Evolutionary conservation across 2,888 invertebrate species (phyloP).

Genomic region (Drosophila phalerata): DNA sequence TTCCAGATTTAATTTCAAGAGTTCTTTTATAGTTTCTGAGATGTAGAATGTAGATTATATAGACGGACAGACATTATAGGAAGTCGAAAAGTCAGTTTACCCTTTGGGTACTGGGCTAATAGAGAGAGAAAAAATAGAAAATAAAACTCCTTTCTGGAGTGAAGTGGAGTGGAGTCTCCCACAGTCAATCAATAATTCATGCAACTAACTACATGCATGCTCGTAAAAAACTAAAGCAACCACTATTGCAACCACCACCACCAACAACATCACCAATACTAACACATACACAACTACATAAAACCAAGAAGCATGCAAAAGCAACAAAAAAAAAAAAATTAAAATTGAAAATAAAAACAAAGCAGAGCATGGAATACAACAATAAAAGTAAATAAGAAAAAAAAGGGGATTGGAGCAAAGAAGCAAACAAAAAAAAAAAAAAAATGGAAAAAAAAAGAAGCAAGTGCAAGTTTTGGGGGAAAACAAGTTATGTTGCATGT

Average conservation of each 20-base stretch:
- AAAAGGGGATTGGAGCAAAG: slow-evolving; percentile 16
- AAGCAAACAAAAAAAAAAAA: background rate
- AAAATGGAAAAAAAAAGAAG: slow-evolving; percentile 7
- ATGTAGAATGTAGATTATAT: no score
- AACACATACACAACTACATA: slow-evolving; percentile 21
- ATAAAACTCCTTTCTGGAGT: background rate
- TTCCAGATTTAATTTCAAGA: no score
- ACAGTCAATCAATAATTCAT: slow-evolving; percentile 74
- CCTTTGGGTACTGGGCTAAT: background rate
- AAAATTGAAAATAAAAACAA: background rate
- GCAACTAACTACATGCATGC: slow-evolving; percentile 64
- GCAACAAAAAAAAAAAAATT: slow-evolving; percentile 11
- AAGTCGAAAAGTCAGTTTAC: no score
- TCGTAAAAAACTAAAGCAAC: slow-evolving; percentile 52
- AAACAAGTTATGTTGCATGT: slow-evolving; percentile 63
- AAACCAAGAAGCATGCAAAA: slow-evolving; percentile 67
- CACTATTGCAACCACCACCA: background rate
- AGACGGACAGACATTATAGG: no score
- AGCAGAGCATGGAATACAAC: slow-evolving; percentile 6
- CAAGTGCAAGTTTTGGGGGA: slow-evolving; percentile 62
- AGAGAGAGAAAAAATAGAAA: background rate
- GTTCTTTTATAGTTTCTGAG: no score
- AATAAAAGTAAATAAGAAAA: slow-evolving; percentile 16
- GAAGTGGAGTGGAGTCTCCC: slow-evolving; percentile 14
- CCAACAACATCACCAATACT: background rate